A percentile compares a stretch with the other conserved stretches of the same genome.
Conservation (phyloP, 2,113 vertebrate species). For the Xenopus laevis region DNA sequence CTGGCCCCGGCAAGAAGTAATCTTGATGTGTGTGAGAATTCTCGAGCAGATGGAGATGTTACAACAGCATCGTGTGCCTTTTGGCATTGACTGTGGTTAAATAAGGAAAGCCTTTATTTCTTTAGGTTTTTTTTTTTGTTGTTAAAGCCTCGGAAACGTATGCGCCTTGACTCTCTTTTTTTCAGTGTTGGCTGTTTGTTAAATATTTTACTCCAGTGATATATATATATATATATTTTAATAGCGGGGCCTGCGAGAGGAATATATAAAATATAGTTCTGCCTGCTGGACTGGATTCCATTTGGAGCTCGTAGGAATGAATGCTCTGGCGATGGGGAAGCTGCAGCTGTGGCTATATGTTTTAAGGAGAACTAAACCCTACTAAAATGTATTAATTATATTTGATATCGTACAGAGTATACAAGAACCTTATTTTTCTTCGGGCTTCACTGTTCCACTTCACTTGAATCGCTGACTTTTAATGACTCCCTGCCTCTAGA, state of each 20-base stretch:
- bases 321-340: too few species aligned
- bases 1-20: conserved; percentile 26
- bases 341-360: too few species aligned
- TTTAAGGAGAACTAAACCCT: too few species aligned
- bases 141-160: conserved; percentile 32
- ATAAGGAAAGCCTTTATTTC: conserved; percentile 39
- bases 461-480: too few species aligned
- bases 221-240: neutral
- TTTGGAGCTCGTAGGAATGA: too few species aligned
- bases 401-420: too few species aligned
- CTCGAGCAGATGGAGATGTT: conserved; percentile 38
- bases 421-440: too few species aligned
- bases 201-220: conserved; percentile 38
- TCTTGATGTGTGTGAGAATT: conserved; percentile 37
- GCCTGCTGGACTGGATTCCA: too few species aligned
- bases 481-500: too few species aligned
- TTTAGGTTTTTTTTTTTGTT: conserved; percentile 2
- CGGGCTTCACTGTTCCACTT: too few species aligned
- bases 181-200: conserved; percentile 33
- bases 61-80: conserved; percentile 41
- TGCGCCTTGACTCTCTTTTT: conserved; percentile 28
- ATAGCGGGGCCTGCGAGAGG: neutral
- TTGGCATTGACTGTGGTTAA: conserved; percentile 37
- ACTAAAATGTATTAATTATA: too few species aligned
- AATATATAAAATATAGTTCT: neutral